Evolutionary conservation across 2,113 vertebrate genomes (phyloP).

Genomic region (Coturnix japonica): DNA sequence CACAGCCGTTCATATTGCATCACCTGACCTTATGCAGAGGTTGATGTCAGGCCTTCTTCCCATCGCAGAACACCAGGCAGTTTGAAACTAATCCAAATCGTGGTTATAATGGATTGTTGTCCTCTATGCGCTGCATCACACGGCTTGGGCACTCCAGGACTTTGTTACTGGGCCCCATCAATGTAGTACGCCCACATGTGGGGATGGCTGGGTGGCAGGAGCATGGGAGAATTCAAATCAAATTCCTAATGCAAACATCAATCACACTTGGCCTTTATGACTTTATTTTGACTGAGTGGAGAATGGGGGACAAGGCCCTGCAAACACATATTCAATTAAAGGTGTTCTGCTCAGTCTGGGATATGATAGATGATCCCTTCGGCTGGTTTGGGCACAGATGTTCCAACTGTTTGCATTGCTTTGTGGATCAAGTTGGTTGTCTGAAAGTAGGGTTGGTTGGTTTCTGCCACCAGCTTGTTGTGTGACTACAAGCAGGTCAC

Average conservation of each 20-base stretch:
- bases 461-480: not conserved
- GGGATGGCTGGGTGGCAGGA: not conserved
- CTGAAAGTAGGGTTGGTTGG: not conserved
- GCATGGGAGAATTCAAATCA: not conserved
- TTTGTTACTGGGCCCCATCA: not conserved
- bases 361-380: not conserved
- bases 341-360: not conserved
- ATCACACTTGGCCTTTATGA: rapidly evolving
- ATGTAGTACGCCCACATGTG: not conserved
- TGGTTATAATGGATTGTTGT: conserved; percentile 62
- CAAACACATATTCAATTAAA: not conserved
- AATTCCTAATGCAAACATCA: not conserved
- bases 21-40: conserved; percentile 10
- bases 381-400: not conserved
- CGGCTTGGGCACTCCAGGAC: not conserved
- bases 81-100: conserved; percentile 53
- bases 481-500: rapidly evolving
- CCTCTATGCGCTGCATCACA: not conserved
- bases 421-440: rapidly evolving
- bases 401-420: not conserved
- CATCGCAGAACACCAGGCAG: conserved; percentile 16
- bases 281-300: not conserved
- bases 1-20: not conserved
- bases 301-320: not conserved
- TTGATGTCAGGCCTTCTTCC: not conserved